These are phyloP conservation scores for Lamprologus ornatipinnis DNA, from an alignment of 2,113 vertebrate genomes.

Conservation along the genomic window DNA sequence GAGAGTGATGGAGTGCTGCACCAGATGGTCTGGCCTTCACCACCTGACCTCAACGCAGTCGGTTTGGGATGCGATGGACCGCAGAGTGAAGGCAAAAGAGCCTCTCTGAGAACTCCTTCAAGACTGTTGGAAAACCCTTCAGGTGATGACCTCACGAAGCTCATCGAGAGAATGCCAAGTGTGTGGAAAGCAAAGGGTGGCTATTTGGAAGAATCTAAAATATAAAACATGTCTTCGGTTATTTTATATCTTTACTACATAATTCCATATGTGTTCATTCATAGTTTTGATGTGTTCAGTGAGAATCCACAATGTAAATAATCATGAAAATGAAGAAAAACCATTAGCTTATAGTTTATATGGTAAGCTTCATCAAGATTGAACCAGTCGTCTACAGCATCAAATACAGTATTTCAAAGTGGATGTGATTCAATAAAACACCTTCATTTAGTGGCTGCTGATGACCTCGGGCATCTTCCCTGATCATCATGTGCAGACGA, in stretches of 20 bases:
- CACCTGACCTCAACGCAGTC: not conserved
- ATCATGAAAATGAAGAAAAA: not conserved
- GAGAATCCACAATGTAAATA: not conserved
- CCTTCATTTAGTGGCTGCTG: not conserved
- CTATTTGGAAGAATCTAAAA: not conserved
- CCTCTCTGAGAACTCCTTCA: not conserved
- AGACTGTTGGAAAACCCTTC: not conserved
- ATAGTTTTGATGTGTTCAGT: not conserved
- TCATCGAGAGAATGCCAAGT: accelerated
- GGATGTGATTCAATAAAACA: not conserved
- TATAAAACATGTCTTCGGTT: not conserved
- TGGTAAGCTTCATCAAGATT: not conserved
- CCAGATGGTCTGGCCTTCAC: not conserved
- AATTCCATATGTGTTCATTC: accelerated
- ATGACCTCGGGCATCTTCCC: not conserved
- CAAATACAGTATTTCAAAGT: not conserved
- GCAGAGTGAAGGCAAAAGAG: not conserved
- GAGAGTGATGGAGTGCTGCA: not conserved
- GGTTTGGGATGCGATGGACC: not conserved
- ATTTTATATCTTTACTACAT: not conserved
- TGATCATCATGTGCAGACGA: not conserved
- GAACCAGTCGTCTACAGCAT: not conserved
- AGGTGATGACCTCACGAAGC: accelerated
- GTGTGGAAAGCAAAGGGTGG: not conserved
- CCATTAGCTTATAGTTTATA: not conserved